Evolutionary conservation across 2,888 invertebrate genomes (phyloP), one percentile per base, ranked within the genome.

Genomic region (Girardia tigrina): DNA sequence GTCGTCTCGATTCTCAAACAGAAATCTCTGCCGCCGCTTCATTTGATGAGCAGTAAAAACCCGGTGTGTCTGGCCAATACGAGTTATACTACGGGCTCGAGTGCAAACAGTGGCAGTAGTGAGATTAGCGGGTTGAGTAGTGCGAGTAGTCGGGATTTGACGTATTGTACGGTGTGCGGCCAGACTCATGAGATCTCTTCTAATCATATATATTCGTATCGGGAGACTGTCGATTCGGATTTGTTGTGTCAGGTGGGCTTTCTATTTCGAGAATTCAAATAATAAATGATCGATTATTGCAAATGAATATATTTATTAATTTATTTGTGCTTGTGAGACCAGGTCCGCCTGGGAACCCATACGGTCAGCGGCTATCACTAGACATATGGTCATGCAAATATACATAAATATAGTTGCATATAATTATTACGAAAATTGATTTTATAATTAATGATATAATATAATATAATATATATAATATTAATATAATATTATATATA

Each of bases 141-240:
- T 56, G 56, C 56, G n/a, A 56, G 56, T n/a, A 56, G 56, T 56
- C n/a, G 56, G 23, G 56, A 56, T 56, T 56, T 56, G 23, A 56
- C 56, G 4, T 56, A 12, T 56, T 56, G 56, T 16, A 56, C 56
- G 4, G 56, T 56, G n/a, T 56, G 56, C n/a, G 56, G 56, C 23
- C 56, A 56, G 23, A 56, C 56, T 56, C 56, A 56, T 16, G 56
- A 56, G n/a, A 8, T 56, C n/a, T 56, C 56, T 16, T 56, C n/a
- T 6, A 56, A 56, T 16, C 56, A 56, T 56, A 56, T 56, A n/a
- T 56, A 56, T 56, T 56, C 56, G 4, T 56, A 56, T 23, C n/a
- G n/a, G 23, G 56, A 56, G 23, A 12, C 23, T 20, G 56, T 56
- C 2, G 56, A 56, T n/a, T 20, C n/a, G 4, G 56, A 56, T 56